Evolutionary conservation across 2,113 vertebrate species (phyloP).

Genomic region (Prunella fulvescens): DNA sequence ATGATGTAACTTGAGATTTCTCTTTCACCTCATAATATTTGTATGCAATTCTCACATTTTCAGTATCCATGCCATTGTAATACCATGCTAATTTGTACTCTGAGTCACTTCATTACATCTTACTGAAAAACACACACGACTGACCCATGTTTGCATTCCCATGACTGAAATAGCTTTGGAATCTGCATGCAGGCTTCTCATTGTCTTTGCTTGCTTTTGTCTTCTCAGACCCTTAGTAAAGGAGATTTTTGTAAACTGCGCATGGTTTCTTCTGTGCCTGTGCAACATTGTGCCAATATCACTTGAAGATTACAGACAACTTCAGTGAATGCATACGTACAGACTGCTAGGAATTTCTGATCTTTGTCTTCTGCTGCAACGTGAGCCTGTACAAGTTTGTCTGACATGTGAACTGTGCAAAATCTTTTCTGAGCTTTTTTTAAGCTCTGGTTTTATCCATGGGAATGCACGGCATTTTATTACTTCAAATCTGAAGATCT

Average conservation of each 20-base stretch:
- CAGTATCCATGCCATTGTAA: background rate
- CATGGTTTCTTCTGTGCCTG: background rate
- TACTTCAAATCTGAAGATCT: background rate
- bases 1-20: background rate
- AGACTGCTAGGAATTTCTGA: background rate
- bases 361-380: conserved; percentile 4
- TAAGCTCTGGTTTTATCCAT: conserved; percentile 44
- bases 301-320: background rate
- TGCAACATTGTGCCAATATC: background rate
- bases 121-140: background rate
- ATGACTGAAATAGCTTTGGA: conserved; percentile 23
- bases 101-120: background rate
- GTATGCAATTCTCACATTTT: background rate
- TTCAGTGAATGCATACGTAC: background rate
- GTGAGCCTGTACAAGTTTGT: background rate
- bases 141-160: conserved; percentile 34
- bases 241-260: background rate
- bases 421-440: conserved; percentile 47
- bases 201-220: conserved; percentile 17
- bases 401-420: conserved; percentile 39
- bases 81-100: background rate
- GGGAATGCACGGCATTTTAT: conserved; percentile 42
- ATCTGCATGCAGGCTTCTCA: background rate
- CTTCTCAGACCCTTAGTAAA: background rate
- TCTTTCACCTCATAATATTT: background rate